Base-by-base conservation (phyloP, 2,888 invertebrate species). In the Mesorhabditis spiculigera region DNA sequence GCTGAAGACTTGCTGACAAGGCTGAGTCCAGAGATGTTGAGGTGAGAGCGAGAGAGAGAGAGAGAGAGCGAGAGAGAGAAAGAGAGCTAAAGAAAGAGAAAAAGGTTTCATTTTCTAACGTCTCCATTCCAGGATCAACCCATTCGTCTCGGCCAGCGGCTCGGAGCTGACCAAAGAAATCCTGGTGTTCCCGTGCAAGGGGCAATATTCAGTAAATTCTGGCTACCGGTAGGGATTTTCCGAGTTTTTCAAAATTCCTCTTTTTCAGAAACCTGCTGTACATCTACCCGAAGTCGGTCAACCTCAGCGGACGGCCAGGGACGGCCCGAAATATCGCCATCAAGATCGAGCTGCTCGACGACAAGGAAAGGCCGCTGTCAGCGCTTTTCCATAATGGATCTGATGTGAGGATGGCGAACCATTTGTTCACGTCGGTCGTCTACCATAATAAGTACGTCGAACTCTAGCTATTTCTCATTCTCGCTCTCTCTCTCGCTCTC, bases 241-340 rank as follows among this genome's bases (percentile, higher is more conserved):
- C n/a, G 5, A 28, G 28, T 43, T 65, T n/a, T 68, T 61, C 43
- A 4, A 44, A 10, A 64, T 63, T 8, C 13, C 10, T 28, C n/a
- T 69, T 41, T 74, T 83, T 43, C 81, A 88, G 95, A 68, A 95
- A 93, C 89, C 88, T 96, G 67, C 87, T 97, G 66, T 97, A 91
- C 87, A 90, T 97, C n/a, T 91, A 91, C 83, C 94, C 95, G 8
- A 92, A 92, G 83, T 92, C 91, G 81, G 88, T 94, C 80, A 95
- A 94, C 88, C 91, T 93, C 84, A 89, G 90, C 4, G 90, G 90
- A 80, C 85, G 90, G 74, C 87, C 88, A 71, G 89, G 91, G 5
- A 91, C 91, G 45, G 90, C 91, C 0, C 87, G 91, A 43, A 91
- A 91, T 82, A 90, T 91, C 71, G 89, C 91, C 10, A 91, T 94